Evolutionary conservation across 2,888 invertebrate genomes (phyloP).

Genomic region (Drosophila suboccidentalis): DNA sequence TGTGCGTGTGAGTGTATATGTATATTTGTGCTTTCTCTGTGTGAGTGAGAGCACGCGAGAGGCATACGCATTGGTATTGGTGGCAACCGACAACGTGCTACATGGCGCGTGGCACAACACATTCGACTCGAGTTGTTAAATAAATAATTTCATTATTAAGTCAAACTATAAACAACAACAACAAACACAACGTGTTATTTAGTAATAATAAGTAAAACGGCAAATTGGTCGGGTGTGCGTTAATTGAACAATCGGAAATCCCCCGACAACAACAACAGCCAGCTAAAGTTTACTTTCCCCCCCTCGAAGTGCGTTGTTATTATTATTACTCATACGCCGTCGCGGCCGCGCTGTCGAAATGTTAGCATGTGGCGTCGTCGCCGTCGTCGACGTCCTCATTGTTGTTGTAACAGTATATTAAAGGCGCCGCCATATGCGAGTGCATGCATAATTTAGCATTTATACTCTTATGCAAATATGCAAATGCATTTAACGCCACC

Average conservation of each 20-base stretch:
- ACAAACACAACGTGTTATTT: slow-evolving; percentile 2
- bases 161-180: slow-evolving; percentile 46
- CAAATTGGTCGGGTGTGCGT: slow-evolving; percentile 15
- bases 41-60: slow-evolving; percentile 72
- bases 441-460: slow-evolving; percentile 64
- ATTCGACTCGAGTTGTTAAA: slow-evolving; percentile 55
- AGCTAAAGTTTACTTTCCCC: neutral
- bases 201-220: slow-evolving; percentile 12
- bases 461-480: slow-evolving; percentile 36
- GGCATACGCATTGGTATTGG: slow-evolving; percentile 57
- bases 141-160: slow-evolving; percentile 67
- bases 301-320: slow-evolving; percentile 19
- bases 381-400: slow-evolving; percentile 64
- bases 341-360: slow-evolving; percentile 68
- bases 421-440: slow-evolving; percentile 49
- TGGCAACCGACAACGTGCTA: slow-evolving; percentile 68
- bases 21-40: slow-evolving; percentile 21
- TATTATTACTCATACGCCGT: slow-evolving; percentile 61
- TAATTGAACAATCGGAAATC: slow-evolving; percentile 26
- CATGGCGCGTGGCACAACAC: slow-evolving; percentile 62
- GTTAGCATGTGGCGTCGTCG: slow-evolving; percentile 73
- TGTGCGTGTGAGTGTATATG: slow-evolving; percentile 14
- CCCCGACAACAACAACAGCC: neutral
- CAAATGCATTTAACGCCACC: slow-evolving; percentile 43
- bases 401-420: slow-evolving; percentile 46